These are phyloP conservation scores for Nothobranchius furzeri DNA, from an alignment of 2,113 vertebrate species.

Conservation along the genomic window DNA sequence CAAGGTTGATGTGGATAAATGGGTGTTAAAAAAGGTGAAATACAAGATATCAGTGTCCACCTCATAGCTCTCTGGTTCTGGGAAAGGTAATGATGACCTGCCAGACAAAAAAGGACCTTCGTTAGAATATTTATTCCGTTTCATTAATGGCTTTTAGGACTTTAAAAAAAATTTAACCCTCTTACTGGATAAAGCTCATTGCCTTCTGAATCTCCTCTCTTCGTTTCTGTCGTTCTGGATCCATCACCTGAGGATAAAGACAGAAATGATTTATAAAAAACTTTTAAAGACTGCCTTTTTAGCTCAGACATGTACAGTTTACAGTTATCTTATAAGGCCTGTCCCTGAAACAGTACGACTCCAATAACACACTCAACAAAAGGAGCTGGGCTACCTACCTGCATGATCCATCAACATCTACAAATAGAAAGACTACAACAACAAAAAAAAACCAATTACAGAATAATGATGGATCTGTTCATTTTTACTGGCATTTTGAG, in stretches of 20 bases:
- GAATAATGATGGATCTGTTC: too few relatives aligned
- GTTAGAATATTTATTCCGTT: not conserved
- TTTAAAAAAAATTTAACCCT: not conserved
- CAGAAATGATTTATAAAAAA: slow-evolving; percentile 9
- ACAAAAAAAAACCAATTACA: too few relatives aligned
- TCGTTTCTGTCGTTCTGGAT: slow-evolving; percentile 91
- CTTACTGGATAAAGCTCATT: slow-evolving; percentile 98
- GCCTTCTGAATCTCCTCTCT: slow-evolving; percentile 97
- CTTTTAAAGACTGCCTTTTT: too few relatives aligned
- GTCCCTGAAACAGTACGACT: too few relatives aligned
- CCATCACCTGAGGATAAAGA: slow-evolving; percentile 68
- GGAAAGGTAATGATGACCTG: slow-evolving; percentile 94
- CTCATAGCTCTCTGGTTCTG: slow-evolving; percentile 94
- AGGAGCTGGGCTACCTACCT: too few relatives aligned
- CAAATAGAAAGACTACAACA: too few relatives aligned
- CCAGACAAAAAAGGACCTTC: slow-evolving; percentile 16
- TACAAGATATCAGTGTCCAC: slow-evolving; percentile 60
- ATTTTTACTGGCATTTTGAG: too few relatives aligned
- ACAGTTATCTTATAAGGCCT: too few relatives aligned
- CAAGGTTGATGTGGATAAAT: not conserved
- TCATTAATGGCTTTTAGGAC: not conserved
- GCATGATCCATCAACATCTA: too few relatives aligned
- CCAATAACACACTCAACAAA: too few relatives aligned
- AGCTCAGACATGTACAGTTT: too few relatives aligned
- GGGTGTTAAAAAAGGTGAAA: too few relatives aligned